Evolutionary conservation across 30 jellyfish, hydroid and myxozoan species (phyloP).

Genomic region (Clytia hemisphaerica): DNA sequence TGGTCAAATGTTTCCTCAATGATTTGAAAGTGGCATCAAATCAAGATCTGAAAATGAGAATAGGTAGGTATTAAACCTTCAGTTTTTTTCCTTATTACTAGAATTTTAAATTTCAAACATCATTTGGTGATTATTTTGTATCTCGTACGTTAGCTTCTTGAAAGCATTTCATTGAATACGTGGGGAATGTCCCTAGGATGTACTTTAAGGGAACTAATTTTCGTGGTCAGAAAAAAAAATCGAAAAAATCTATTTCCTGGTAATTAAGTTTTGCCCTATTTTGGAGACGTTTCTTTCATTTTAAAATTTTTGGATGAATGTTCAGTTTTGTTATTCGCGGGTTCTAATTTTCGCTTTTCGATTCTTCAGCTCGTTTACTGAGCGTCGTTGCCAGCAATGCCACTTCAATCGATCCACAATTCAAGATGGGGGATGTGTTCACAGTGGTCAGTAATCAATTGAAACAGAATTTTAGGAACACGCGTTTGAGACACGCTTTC

Average conservation of each 20-base stretch:
- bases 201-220: too few species aligned
- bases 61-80: slow-evolving; percentile 38
- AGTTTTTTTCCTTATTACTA: neutral
- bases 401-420: slow-evolving; percentile 61
- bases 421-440: slow-evolving; percentile 71
- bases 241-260: too few species aligned
- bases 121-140: neutral
- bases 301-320: neutral
- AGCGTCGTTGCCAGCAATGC: slow-evolving; percentile 79
- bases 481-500: slow-evolving; percentile 41
- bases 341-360: too few species aligned
- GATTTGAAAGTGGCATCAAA: slow-evolving; percentile 48
- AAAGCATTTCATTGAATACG: too few species aligned
- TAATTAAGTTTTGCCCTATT: too few species aligned
- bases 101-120: neutral
- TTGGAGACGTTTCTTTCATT: neutral
- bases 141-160: too few species aligned
- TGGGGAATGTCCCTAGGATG: too few species aligned
- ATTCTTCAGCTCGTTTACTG: slow-evolving; percentile 49
- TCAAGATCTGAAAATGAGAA: slow-evolving; percentile 52
- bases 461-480: slow-evolving; percentile 56
- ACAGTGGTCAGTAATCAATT: slow-evolving; percentile 42
- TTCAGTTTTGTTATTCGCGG: too few species aligned
- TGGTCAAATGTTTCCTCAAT: slow-evolving; percentile 21
- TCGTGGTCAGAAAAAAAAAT: too few species aligned